A percentile compares a stretch with the other conserved stretches of the same genome.
Conservation (phyloP, 1,140 invertebrate genomes). For the Temnothorax nylanderi region DNA sequence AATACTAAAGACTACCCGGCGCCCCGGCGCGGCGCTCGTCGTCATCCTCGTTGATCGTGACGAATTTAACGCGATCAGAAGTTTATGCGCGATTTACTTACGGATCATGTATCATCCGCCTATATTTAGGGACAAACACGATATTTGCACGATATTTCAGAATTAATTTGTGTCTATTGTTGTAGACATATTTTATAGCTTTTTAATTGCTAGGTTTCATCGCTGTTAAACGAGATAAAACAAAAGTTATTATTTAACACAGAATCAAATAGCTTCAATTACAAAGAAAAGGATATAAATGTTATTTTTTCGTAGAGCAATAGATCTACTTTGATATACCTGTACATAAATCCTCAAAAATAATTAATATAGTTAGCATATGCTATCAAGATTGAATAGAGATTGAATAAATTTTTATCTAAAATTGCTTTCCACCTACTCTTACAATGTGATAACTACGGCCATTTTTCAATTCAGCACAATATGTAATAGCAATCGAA, state of each 20-base stretch:
- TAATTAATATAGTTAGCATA: neutral
- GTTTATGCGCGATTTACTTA: neutral
- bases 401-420: neutral
- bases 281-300: neutral
- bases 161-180: neutral
- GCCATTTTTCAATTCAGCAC: neutral
- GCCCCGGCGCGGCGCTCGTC: neutral
- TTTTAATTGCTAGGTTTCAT: neutral
- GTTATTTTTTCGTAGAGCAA: neutral
- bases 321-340: neutral
- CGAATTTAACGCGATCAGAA: neutral
- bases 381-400: neutral
- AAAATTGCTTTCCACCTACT: neutral
- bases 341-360: neutral
- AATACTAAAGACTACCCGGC: constrained; percentile 53
- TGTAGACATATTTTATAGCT: neutral
- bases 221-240: neutral
- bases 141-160: neutral
- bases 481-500: neutral
- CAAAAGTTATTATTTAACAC: neutral
- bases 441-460: neutral
- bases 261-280: neutral
- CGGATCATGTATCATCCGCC: neutral
- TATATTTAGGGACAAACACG: neutral
- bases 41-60: neutral